A percentile compares a stretch with the other conserved stretches of the same genome.
These are phyloP conservation scores for Scaptodrosophila lebanonensis DNA, from an alignment of 1,140 invertebrate genomes.

Conservation along the genomic window DNA sequence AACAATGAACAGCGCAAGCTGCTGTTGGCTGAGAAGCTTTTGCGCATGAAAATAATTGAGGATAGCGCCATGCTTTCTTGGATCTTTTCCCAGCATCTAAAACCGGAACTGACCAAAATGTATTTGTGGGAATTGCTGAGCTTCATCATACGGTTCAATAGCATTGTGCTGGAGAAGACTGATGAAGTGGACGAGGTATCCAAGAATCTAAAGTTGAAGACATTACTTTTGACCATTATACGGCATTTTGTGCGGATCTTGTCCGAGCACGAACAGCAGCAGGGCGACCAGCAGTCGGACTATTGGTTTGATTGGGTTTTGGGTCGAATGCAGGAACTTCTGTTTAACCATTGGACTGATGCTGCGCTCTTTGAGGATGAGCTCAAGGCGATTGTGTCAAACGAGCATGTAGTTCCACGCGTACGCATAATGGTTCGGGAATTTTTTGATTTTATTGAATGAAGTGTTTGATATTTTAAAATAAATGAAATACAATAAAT, in stretches of 20 bases:
- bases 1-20: constrained; percentile 25
- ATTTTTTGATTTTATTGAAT: too few relatives aligned
- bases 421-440: too few relatives aligned
- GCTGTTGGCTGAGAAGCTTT: constrained; percentile 30
- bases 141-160: constrained; percentile 8
- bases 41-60: constrained; percentile 18
- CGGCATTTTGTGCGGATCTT: constrained; percentile 9
- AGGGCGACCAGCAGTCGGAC: background rate
- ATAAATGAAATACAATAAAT: too few relatives aligned
- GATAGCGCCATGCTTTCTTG: constrained; percentile 18
- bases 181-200: background rate
- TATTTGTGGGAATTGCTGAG: constrained; percentile 50
- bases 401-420: background rate
- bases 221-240: constrained; percentile 21
- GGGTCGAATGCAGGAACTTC: constrained; percentile 26
- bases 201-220: background rate
- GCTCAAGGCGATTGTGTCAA: constrained; percentile 5
- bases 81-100: constrained; percentile 19
- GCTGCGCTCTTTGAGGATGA: constrained; percentile 4
- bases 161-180: background rate
- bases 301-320: constrained; percentile 42
- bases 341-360: constrained; percentile 32
- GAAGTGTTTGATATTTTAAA: too few relatives aligned
- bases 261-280: background rate
- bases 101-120: constrained; percentile 35